Conservation (phyloP, 2,888 invertebrate genomes). For the Drosophila anomelani region DNA sequence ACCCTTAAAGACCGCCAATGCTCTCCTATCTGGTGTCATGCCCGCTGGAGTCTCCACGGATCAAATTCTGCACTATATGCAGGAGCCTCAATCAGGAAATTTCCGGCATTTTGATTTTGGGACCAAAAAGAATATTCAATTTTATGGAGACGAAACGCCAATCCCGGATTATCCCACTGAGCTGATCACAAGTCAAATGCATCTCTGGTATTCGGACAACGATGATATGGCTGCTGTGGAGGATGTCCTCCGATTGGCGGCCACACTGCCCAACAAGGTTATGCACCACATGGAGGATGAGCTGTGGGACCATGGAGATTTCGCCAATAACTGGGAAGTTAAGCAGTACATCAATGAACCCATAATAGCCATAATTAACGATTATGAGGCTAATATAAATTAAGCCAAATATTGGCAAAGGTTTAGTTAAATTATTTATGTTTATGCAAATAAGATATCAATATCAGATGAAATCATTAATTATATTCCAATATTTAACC, state of each 20-base stretch:
- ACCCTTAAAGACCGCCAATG: not conserved
- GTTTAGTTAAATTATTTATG: too few relatives aligned
- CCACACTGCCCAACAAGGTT: slow-evolving; percentile 57
- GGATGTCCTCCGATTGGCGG: slow-evolving; percentile 62
- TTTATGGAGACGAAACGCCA: slow-evolving; percentile 58
- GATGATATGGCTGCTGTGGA: slow-evolving; percentile 65
- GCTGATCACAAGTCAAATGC: slow-evolving; percentile 53
- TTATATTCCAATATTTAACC: too few relatives aligned
- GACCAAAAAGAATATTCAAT: slow-evolving; percentile 44
- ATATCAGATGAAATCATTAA: too few relatives aligned
- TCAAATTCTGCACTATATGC: slow-evolving; percentile 76
- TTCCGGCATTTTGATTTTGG: slow-evolving; percentile 72
- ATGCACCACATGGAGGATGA: slow-evolving; percentile 68
- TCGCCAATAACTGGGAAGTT: slow-evolving; percentile 51
- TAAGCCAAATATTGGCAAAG: not conserved
- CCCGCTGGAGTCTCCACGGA: slow-evolving; percentile 73
- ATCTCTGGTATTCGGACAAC: slow-evolving; percentile 74
- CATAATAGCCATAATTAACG: slow-evolving; percentile 17
- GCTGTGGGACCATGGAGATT: slow-evolving; percentile 55
- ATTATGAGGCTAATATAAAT: not conserved
- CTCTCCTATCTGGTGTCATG: slow-evolving; percentile 39
- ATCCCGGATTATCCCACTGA: slow-evolving; percentile 61
- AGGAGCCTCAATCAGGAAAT: slow-evolving; percentile 64
- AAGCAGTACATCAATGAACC: slow-evolving; percentile 64
- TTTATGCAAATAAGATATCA: too few relatives aligned